A percentile compares a stretch with the other conserved stretches of the same genome.
Conservation (phyloP, 2,888 invertebrate genomes). For the Eulithis testata region DNA sequence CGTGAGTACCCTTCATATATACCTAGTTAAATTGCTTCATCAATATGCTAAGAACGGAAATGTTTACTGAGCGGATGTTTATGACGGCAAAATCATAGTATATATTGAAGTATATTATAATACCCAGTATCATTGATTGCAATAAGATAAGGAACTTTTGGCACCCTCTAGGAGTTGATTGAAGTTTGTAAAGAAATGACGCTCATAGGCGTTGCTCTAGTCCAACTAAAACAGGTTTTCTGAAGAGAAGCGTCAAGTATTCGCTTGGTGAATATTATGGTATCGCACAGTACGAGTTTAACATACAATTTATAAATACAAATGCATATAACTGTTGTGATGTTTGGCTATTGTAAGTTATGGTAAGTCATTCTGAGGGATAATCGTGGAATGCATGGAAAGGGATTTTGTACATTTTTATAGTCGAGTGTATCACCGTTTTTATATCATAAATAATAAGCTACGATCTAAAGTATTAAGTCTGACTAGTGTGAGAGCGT, state of each 20-base stretch:
- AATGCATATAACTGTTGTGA: slow-evolving; percentile 67
- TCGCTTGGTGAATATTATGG: slow-evolving; percentile 13
- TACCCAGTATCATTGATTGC: not conserved
- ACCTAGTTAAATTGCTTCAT: slow-evolving; percentile 34
- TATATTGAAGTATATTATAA: too few relatives aligned
- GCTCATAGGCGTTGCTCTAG: not conserved
- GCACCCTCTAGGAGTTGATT: not conserved
- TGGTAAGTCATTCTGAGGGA: slow-evolving; percentile 73
- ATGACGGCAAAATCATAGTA: not conserved
- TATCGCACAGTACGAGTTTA: slow-evolving; percentile 21
- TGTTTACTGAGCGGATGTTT: slow-evolving; percentile 14
- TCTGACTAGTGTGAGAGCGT: slow-evolving; percentile 63
- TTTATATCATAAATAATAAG: slow-evolving; percentile 44
- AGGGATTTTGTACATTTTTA: slow-evolving; percentile 63
- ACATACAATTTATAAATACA: slow-evolving; percentile 50
- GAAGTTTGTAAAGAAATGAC: not conserved
- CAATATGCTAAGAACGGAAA: slow-evolving; percentile 12
- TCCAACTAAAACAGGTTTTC: not conserved
- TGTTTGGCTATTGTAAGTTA: slow-evolving; percentile 76
- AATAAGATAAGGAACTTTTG: too few relatives aligned
- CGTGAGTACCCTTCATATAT: slow-evolving; percentile 13
- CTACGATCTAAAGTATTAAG: slow-evolving; percentile 48
- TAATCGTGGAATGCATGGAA: slow-evolving; percentile 53
- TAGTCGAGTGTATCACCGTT: slow-evolving; percentile 44
- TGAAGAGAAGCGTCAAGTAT: not conserved